These are phyloP conservation scores for Pterostichus madidus DNA, from an alignment of 2,888 invertebrate genomes.

Conservation along the genomic window DNA sequence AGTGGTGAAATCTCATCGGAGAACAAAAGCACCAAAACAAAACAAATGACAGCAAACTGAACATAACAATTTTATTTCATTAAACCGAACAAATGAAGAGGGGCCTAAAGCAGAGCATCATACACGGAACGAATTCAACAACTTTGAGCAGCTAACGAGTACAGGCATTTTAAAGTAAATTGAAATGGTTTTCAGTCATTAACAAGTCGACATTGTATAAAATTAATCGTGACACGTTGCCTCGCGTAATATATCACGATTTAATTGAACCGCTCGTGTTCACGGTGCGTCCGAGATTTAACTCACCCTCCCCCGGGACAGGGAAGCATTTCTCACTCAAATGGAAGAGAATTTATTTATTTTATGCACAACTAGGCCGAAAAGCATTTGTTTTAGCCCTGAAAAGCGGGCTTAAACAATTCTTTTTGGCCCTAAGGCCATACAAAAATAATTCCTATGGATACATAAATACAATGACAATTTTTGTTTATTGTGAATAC, in stretches of 20 bases:
- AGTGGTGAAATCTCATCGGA: too few relatives aligned
- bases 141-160: conserved; percentile 18
- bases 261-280: conserved; percentile 40
- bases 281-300: conserved; percentile 30
- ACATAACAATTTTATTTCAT: conserved; percentile 37
- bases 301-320: neutral
- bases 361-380: too few relatives aligned
- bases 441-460: too few relatives aligned
- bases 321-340: neutral
- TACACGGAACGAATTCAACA: conserved; percentile 1
- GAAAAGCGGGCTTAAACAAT: too few relatives aligned
- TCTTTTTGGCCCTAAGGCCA: too few relatives aligned
- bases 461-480: too few relatives aligned
- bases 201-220: conserved; percentile 40
- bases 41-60: conserved; percentile 35
- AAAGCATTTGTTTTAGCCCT: too few relatives aligned
- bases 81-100: conserved; percentile 25
- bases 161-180: conserved; percentile 41
- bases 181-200: conserved; percentile 41
- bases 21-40: neutral
- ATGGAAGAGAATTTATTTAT: neutral
- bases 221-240: conserved; percentile 38
- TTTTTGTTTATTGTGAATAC: too few relatives aligned
- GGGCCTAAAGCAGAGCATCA: conserved; percentile 10
- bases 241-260: conserved; percentile 36